Base-by-base conservation (phyloP, 2,113 vertebrate genomes). In the Chrysemys picta region DNA sequence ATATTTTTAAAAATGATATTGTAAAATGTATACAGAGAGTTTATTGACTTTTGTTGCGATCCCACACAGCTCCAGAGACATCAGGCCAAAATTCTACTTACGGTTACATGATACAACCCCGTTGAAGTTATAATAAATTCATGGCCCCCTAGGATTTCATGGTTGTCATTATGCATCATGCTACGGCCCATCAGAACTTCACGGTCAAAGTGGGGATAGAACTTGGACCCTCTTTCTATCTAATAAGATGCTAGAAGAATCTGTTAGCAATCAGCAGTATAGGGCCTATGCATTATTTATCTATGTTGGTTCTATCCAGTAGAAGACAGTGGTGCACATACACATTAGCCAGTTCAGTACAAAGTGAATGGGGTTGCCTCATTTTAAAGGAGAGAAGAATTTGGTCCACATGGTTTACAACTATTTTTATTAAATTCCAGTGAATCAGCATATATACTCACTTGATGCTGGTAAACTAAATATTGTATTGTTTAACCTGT, bases 401-500 rank as follows among this genome's bases (percentile, higher is more conserved):
- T 0, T 4, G 75, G 38, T 21, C 89, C 49, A 87, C 59, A 29
- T 87, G 69, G 69, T 90, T 79, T 69, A 69, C 80, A 89, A 80
- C 62, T 76, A 78, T 49, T 80, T 84, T 89, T 96, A 90, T 94
- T 91, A 93, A 87, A 89, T 91, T 91, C 84, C 88, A 78, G 95
- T 96, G 89, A 95, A 65, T 65, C 79, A 86, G 95, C 96, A 87
- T n/a, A 54, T 97, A 98, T 98, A 62, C 13, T 98, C 98, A 97
- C 98, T 96, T 94, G 94, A 27, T 96, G 91, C 97, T 96, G 98
- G 98, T 97, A 96, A 98, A 97, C 98, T 97, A 93, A 98, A 87
- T 97, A 97, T 98, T 91, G 84, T 97, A 88, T 98, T 97, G 98
- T 98, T 98, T 98, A 98, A 98, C 98, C 98, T 97, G 95, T 95